These are phyloP conservation scores for Rhinophrynus dorsalis DNA, from an alignment of 2,797 vertebrate species.

Conservation along the genomic window DNA sequence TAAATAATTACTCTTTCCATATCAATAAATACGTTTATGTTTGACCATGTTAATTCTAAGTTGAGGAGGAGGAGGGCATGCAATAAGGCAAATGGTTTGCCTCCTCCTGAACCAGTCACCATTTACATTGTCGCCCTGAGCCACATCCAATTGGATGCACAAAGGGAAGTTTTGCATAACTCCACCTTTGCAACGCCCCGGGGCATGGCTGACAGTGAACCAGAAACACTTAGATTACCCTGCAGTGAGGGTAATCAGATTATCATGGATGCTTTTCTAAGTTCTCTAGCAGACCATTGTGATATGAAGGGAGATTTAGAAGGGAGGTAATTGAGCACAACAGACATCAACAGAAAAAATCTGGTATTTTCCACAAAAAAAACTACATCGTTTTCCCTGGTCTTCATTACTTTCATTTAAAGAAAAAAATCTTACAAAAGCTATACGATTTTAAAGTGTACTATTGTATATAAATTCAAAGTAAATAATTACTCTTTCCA, in stretches of 20 bases:
- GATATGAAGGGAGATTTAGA: neutral
- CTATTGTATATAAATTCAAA: conserved; percentile 33
- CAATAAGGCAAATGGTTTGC: no score
- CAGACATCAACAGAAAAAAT: neutral
- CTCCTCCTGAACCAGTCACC: no score
- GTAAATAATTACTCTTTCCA: conserved; percentile 30
- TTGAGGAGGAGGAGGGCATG: no score
- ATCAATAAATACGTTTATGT: conserved; percentile 29
- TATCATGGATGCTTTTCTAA: neutral
- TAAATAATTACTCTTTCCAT: conserved; percentile 29
- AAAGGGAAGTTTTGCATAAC: no score
- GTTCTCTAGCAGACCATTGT: neutral
- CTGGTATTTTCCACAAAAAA: no score
- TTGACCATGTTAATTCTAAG: conserved; percentile 26
- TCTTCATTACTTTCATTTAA: neutral
- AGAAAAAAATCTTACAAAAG: neutral
- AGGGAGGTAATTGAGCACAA: neutral
- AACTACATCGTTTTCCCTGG: no score
- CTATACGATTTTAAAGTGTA: conserved; percentile 23
- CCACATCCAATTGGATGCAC: neutral
- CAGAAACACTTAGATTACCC: no score
- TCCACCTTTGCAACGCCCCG: no score
- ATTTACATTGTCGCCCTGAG: neutral
- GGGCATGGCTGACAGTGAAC: no score
- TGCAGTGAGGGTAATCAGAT: neutral